phyloP scores from a whole-genome alignment of 2,113 vertebrate genomes.

The Tragulus kanchil region DNA sequence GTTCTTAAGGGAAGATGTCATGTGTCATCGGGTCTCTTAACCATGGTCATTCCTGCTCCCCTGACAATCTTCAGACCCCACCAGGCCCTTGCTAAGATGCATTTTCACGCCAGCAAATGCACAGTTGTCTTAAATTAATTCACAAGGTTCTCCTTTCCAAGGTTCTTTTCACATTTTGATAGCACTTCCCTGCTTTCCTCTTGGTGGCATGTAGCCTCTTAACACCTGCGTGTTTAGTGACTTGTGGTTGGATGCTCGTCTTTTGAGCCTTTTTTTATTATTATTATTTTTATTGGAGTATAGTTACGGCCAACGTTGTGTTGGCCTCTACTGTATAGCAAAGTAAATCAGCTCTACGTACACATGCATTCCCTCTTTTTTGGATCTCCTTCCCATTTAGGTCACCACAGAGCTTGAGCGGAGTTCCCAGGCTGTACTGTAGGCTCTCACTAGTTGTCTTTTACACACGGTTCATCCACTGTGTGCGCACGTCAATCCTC shows the following conservation, averaged over 20 bases:
- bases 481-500: neutral
- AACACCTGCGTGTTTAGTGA: constrained; percentile 45
- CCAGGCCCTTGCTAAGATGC: constrained; percentile 39
- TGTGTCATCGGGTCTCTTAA: constrained; percentile 80
- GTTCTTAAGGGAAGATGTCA: constrained; percentile 74
- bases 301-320: neutral
- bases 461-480: neutral
- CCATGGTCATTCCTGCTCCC: constrained; percentile 80
- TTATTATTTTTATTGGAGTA: neutral
- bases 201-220: neutral
- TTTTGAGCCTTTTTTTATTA: neutral
- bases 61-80: constrained; percentile 65
- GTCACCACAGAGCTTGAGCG: neutral
- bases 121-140: constrained; percentile 63
- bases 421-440: neutral
- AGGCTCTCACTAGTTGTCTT: neutral
- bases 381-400: neutral
- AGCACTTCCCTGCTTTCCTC: constrained; percentile 43
- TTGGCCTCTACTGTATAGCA: neutral
- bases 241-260: neutral
- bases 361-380: neutral
- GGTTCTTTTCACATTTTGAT: constrained; percentile 69
- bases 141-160: constrained; percentile 53
- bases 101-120: constrained; percentile 75
- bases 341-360: neutral